Base-by-base conservation (phyloP, 2,888 invertebrate genomes). In the Chaetogeoica ovagalla region DNA sequence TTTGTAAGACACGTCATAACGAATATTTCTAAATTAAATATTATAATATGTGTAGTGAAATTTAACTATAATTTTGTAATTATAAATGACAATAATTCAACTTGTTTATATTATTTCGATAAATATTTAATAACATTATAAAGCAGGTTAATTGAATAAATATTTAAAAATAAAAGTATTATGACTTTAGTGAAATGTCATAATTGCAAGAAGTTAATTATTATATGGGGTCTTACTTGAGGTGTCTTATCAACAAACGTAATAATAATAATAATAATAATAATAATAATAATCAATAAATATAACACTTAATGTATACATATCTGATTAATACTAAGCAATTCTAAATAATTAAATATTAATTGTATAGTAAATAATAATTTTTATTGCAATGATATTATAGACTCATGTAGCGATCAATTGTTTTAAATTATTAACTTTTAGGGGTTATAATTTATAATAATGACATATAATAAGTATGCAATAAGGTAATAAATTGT, bases 281-380 rank as follows among this genome's bases (percentile, higher is more conserved):
- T n/a, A n/a, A n/a, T 39, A 59, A 48, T 7, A 39, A 60, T 43
- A 48, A 60, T 60, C n/a, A 57, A 69, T 37, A 37, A 70, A 57
- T 2, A 21, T 23, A 68, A 52, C 52, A 19, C 17, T 21, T 17
- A 6, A 43, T 43, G 21, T 52, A 73, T n/a, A 19, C 30, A 73
- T 15, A 62, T 37, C n/a, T 63, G 8, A 52, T 63, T 48, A 30
- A 73, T 1, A 63, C n/a, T 63, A 8, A 5, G 39, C 17, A 39
- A 52, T 17, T 19, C 37, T 70, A 15, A 4, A 52, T 7, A 43
- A 48, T 13, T 39, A 39, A 11, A 48, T 13, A 13, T 15, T 48
- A 13, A 48, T 13, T 13, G 13, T 48, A 2, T 7, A 43, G 11
- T 43, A 43, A 30, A 30, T 48, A 48, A 3, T 13, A 48, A 48